A percentile compares a stretch with the other conserved stretches of the same genome.
phyloP scores from a whole-genome alignment of 2,888 invertebrate species.

The Sphaerophoria rueppellii region DNA sequence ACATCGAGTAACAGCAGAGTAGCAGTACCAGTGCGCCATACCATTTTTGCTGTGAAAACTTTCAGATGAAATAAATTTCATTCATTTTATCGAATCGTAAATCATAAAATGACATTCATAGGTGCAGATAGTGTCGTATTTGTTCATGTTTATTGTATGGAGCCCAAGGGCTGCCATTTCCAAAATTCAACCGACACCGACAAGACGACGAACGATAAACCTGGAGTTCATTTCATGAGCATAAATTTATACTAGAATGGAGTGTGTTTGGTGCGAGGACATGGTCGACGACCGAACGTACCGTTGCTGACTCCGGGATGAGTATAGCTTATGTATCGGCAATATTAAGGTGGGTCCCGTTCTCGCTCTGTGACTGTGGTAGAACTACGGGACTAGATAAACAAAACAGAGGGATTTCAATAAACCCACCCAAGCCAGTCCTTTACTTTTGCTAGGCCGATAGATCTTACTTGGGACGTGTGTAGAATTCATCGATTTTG shows the following conservation, averaged over 20 bases:
- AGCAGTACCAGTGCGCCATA: neutral
- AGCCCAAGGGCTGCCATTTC: constrained; percentile 60
- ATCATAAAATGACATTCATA: constrained; percentile 74
- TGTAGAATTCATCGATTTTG: constrained; percentile 70
- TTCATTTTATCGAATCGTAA: constrained; percentile 74
- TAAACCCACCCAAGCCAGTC: constrained; percentile 17
- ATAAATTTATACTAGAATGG: constrained; percentile 33
- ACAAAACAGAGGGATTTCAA: constrained; percentile 26
- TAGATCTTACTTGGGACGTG: constrained; percentile 54
- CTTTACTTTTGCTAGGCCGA: neutral
- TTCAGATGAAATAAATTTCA: constrained; percentile 73
- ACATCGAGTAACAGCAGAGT: neutral
- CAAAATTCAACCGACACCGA: neutral
- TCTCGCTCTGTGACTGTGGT: too few relatives aligned
- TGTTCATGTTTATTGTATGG: constrained; percentile 73
- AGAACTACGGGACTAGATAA: too few relatives aligned
- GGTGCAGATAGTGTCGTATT: constrained; percentile 74
- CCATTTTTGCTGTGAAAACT: constrained; percentile 57
- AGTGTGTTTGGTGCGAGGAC: constrained; percentile 5
- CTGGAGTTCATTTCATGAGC: constrained; percentile 70
- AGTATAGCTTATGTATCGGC: too few relatives aligned
- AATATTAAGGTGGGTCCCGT: too few relatives aligned
- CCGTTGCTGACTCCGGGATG: too few relatives aligned
- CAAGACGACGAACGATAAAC: constrained; percentile 58
- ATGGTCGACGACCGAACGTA: too few relatives aligned